Conservation (phyloP, 2,113 vertebrate genomes). For the Callithrix jacchus region DNA sequence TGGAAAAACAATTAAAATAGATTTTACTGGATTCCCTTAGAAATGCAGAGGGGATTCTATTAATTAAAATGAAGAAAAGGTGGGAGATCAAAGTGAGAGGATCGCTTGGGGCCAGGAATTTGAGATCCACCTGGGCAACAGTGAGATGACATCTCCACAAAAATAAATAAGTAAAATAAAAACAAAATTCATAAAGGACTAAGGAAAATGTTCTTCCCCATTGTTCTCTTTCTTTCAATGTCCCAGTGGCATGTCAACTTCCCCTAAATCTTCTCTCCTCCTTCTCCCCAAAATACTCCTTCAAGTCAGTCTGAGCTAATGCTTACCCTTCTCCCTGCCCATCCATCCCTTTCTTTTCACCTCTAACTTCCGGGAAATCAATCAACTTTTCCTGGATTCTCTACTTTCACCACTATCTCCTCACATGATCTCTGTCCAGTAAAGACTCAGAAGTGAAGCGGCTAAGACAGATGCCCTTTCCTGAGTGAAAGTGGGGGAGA, state of each 20-base stretch:
- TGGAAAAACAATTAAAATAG: neutral
- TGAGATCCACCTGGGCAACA: too few relatives aligned
- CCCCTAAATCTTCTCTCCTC: neutral
- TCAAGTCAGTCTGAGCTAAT: neutral
- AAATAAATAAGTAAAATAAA: too few relatives aligned
- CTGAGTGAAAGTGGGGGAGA: neutral
- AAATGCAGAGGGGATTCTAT: neutral
- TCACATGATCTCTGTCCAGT: neutral
- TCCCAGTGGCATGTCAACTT: neutral
- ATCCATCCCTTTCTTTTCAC: neutral
- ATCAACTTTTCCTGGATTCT: neutral
- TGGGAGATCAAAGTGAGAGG: too few relatives aligned
- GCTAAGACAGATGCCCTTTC: neutral
- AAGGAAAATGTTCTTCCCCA: neutral
- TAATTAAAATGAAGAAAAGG: neutral
- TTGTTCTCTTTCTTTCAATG: neutral
- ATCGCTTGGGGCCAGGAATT: too few relatives aligned
- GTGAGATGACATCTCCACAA: too few relatives aligned
- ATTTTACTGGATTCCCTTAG: neutral
- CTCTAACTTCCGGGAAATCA: neutral
- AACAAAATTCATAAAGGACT: neutral
- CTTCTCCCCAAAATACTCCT: neutral
- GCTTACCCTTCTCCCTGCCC: neutral
- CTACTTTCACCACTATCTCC: too few relatives aligned
- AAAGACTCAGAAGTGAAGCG: neutral